phyloP scores from a whole-genome alignment of 1,140 invertebrate genomes.

The Paraescarpia echinospica region DNA sequence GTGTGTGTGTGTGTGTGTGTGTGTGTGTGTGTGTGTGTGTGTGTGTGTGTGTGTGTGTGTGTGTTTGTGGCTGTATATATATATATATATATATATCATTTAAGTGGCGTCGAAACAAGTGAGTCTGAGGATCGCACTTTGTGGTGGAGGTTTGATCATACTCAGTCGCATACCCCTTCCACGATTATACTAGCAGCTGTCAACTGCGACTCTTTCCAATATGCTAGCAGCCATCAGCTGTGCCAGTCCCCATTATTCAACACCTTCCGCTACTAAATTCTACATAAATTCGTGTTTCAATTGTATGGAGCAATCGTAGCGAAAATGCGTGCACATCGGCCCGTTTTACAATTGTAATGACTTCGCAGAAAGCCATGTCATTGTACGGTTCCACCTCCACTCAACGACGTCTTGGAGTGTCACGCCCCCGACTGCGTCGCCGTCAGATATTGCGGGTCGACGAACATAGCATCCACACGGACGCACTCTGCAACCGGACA shows the following conservation, averaged over 20 bases:
- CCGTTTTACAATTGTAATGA: not conserved
- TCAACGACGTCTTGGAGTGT: not conserved
- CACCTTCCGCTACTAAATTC: not conserved
- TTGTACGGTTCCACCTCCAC: not conserved
- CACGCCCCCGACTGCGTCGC: not conserved
- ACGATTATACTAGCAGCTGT: too few species aligned
- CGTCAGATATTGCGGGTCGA: too few species aligned
- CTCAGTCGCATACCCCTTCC: too few species aligned
- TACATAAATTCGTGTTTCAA: not conserved
- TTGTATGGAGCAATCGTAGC: not conserved
- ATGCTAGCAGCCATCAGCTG: not conserved
- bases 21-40: too few species aligned
- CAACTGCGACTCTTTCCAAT: not conserved
- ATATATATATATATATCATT: too few species aligned
- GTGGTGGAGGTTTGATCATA: too few species aligned
- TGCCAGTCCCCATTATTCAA: not conserved
- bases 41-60: too few species aligned
- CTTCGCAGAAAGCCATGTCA: not conserved
- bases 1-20: too few species aligned
- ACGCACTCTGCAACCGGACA: not conserved
- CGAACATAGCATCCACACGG: not conserved
- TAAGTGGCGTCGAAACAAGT: too few species aligned
- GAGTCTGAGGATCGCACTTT: too few species aligned
- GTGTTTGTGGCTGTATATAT: too few species aligned
- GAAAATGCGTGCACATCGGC: not conserved